These are phyloP conservation scores for Monochamus saltuarius DNA, from an alignment of 1,140 invertebrate species.

Conservation along the genomic window DNA sequence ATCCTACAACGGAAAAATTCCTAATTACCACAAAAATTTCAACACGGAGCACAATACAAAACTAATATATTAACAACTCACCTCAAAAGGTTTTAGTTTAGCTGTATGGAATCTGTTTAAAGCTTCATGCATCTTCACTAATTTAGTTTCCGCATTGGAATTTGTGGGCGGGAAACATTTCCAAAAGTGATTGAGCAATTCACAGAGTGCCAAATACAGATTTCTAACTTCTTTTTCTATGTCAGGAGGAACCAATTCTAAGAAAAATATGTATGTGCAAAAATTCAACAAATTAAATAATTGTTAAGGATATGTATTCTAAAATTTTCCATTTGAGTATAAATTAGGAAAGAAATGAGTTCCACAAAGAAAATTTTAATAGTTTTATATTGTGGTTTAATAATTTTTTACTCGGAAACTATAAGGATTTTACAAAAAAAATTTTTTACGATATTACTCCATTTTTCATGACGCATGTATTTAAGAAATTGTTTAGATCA, in stretches of 20 bases:
- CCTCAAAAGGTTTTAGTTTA: constrained; percentile 82
- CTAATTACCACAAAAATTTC: not conserved
- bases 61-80: constrained; percentile 43
- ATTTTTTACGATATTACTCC: no score
- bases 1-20: constrained; percentile 58
- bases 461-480: no score
- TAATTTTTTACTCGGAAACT: no score
- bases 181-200: constrained; percentile 93
- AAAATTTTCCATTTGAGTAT: no score
- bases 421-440: no score
- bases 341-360: no score
- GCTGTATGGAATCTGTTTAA: constrained; percentile 83
- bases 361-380: no score
- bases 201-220: constrained; percentile 81
- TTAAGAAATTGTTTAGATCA: no score
- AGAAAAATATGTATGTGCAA: constrained; percentile 25
- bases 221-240: constrained; percentile 80
- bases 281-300: not conserved
- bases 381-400: no score
- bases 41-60: not conserved
- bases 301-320: no score
- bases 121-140: constrained; percentile 82
- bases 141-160: constrained; percentile 75
- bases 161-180: constrained; percentile 87
- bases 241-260: constrained; percentile 78